phyloP scores from a whole-genome alignment of 2,797 vertebrate species.

The Chelon labrosus region DNA sequence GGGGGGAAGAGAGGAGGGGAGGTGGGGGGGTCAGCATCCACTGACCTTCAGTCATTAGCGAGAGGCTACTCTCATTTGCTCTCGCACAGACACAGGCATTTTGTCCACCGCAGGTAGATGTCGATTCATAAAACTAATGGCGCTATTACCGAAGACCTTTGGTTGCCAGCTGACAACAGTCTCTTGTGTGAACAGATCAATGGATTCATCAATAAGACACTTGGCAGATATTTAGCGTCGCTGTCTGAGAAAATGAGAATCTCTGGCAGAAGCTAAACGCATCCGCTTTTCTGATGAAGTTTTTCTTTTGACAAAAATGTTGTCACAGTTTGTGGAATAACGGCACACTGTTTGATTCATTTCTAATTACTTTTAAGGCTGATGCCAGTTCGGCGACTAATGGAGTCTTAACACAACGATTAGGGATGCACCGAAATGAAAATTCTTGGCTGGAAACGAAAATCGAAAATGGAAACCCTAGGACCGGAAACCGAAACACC shows the following conservation, averaged over 20 bases:
- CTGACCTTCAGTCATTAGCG: constrained; percentile 63
- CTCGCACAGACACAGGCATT: not conserved
- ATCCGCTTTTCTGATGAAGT: not conserved
- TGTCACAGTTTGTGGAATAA: not conserved
- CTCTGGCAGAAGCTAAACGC: constrained; percentile 6
- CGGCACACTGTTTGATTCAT: too few relatives aligned
- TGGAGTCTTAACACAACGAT: too few relatives aligned
- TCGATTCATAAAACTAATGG: constrained; percentile 39
- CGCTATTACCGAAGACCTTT: constrained; percentile 28
- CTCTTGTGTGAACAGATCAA: constrained; percentile 45
- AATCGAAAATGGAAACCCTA: too few relatives aligned
- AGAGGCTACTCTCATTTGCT: constrained; percentile 18
- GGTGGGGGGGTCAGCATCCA: constrained; percentile 10
- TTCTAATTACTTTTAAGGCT: too few relatives aligned
- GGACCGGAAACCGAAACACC: too few relatives aligned
- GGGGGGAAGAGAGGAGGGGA: not conserved
- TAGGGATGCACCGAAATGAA: too few relatives aligned
- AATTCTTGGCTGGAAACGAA: too few relatives aligned
- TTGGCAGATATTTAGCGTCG: constrained; percentile 38
- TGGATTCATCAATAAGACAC: constrained; percentile 49
- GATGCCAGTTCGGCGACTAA: too few relatives aligned
- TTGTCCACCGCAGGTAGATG: constrained; percentile 2
- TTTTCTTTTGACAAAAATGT: not conserved
- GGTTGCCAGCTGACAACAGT: constrained; percentile 36
- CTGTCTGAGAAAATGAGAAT: constrained; percentile 47